A percentile compares a stretch with the other conserved stretches of the same genome.
These are phyloP conservation scores for Aethina tumida DNA, from an alignment of 1,140 invertebrate genomes.

Conservation along the genomic window DNA sequence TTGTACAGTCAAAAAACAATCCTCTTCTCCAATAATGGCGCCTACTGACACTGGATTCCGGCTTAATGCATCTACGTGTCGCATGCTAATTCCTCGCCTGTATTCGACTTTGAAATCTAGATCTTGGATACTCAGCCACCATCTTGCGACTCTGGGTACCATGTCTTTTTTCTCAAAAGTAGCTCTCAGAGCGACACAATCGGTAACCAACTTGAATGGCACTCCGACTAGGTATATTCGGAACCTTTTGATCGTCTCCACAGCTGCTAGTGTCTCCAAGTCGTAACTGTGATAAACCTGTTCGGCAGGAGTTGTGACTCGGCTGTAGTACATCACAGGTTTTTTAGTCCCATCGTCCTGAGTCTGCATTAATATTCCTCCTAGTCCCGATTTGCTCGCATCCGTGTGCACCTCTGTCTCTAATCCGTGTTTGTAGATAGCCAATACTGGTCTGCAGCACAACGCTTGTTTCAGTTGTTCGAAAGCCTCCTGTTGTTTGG, in stretches of 20 bases:
- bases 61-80: constrained; percentile 29
- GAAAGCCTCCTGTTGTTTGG: too few relatives aligned
- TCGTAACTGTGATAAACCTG: constrained; percentile 27
- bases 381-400: constrained; percentile 17
- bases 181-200: constrained; percentile 23
- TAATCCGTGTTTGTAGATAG: not conserved
- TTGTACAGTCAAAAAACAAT: constrained; percentile 16
- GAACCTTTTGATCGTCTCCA: constrained; percentile 24
- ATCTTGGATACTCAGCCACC: constrained; percentile 28
- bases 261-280: constrained; percentile 25
- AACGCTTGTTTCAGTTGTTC: too few relatives aligned
- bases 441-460: too few relatives aligned
- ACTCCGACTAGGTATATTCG: constrained; percentile 22
- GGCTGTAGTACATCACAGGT: constrained; percentile 27
- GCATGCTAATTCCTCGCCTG: constrained; percentile 22
- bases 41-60: constrained; percentile 15
- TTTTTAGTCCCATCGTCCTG: constrained; percentile 9
- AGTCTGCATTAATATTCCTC: constrained; percentile 27
- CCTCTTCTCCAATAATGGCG: constrained; percentile 7
- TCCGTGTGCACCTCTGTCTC: constrained; percentile 4
- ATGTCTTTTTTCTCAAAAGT: constrained; percentile 22
- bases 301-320: constrained; percentile 21
- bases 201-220: constrained; percentile 24
- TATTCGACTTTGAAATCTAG: constrained; percentile 25
- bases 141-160: constrained; percentile 24